Base-by-base conservation (phyloP, 37 sponge, comb jelly and placozoan genomes). In the Oscarella lobularis region DNA sequence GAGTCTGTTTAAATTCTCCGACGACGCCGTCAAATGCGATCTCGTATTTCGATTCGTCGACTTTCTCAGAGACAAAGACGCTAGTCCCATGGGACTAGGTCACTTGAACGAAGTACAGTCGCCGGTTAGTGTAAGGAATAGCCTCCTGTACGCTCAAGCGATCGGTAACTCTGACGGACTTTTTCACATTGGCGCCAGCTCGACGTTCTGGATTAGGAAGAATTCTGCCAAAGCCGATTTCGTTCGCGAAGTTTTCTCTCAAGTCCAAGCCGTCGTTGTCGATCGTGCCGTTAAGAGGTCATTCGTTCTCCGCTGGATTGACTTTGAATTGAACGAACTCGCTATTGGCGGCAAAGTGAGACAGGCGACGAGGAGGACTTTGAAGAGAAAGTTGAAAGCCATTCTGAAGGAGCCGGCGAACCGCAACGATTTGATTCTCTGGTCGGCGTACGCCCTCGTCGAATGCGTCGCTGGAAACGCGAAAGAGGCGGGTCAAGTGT, bases 1-100 rank as follows among this genome's bases (percentile, higher is more conserved):
- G 1, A 66, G 37, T 38, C 36, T 89, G 80, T 93, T 93, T 60
- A 4, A 29, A 0, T 9, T 93, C 41, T 60, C 35, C 3, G 78
- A 73, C 31, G 74, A 78, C 6, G 37, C 65, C 32, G 72, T 80
- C 34, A 71, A 81, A 31, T 31, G 80, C 37, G n/a, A 74, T 4
- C 79, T 93, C 33, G 67, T 93, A 4, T 1, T 75, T 0, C 31
- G 37, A 1, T 93, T 89, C 74, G 75, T 93, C 1, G 75, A 81
- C 33, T 93, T 86, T 40, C 71, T 89, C 1, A 87, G 93, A 5
- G 90, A 40, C 1, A 20, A 48, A 20, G 20, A 9, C 9, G 14
- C 60, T 48, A 30, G 5, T 68, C 35, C 5, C 31, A 5, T 30
- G 33, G 35, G 33, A 35, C 31, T 48, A 20, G 14, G 20, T 27